Evolutionary conservation across 2,888 invertebrate genomes (phyloP), one percentile per base, ranked within the genome.

Genomic region (Heliconius cydno): DNA sequence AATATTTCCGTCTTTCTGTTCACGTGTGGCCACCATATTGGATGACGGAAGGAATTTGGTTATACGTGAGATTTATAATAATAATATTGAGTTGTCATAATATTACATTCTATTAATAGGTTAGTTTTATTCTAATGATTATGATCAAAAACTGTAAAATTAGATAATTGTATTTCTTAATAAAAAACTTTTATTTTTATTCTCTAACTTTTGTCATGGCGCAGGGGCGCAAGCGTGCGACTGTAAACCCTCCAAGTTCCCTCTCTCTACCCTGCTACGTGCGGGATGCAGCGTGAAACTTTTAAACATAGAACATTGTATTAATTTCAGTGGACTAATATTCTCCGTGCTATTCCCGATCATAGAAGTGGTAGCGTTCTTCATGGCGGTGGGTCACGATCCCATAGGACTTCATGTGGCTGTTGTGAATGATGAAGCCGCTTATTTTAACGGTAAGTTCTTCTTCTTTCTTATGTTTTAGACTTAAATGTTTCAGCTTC

Each of bases 281-380:
- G 19, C 6, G 19, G 7, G 52, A 52, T 52, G 52, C 52, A 52
- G 52, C 52, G 19, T 52, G 3, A 19, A 52, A 52, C 52, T 52
- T 52, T 19, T 52, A 52, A 52, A 19, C 7, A 7, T 22, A 60
- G 4, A n/a, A n/a, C 9, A n/a, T 60, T 78, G 15, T 70, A 3
- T 34, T 46, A 71, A 13, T 81, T 80, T 41, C 92, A 98, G 98
- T 12, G 97, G 98, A 63, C 93, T 98, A 46, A 91, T 97, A 82
- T 98, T 98, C 90, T 96, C 98, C 82, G 92, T 98, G 80, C 85
- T 98, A 79, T 97, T 98, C 87, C 98, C 98, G 22, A 93, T 98
- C 25, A 93, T 98, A 38, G 97, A 98, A 96, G 96, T 97, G 81
- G 94, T 96, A 66, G 95, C 97, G 63, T 98, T 98, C 91, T 97